Conservation (phyloP, 2,113 vertebrate species). For the Anthoscopus minutus region DNA sequence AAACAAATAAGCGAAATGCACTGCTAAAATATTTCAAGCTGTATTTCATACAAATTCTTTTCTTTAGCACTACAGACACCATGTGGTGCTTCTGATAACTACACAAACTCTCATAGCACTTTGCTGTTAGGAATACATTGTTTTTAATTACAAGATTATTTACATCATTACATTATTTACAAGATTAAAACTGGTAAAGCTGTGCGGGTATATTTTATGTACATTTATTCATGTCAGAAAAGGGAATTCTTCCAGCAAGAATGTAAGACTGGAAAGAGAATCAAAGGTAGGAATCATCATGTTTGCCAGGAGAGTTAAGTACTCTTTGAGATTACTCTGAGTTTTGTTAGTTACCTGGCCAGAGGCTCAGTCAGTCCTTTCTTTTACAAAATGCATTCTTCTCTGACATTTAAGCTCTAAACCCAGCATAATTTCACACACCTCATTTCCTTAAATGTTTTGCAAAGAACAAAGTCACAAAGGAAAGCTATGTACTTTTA, state of each 20-base stretch:
- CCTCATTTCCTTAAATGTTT: neutral
- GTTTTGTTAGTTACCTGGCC: neutral
- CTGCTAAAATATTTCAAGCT: neutral
- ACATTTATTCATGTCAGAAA: neutral
- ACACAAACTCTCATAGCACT: neutral
- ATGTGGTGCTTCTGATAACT: slow-evolving; percentile 26
- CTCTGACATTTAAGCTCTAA: neutral
- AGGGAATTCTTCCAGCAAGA: neutral
- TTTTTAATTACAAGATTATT: no score
- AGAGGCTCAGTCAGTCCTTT: neutral
- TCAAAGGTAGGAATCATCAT: neutral
- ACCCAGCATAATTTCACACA: neutral
- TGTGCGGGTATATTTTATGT: neutral
- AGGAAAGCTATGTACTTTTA: neutral
- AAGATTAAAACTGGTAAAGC: neutral
- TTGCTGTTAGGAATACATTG: neutral
- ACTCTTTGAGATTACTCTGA: neutral
- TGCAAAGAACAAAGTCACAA: neutral
- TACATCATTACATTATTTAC: no score
- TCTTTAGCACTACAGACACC: slow-evolving; percentile 46
- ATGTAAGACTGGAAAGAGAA: neutral
- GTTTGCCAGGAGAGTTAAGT: neutral
- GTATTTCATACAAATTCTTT: neutral
- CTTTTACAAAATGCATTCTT: neutral
- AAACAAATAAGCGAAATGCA: neutral